phyloP scores from a whole-genome alignment of 2,113 vertebrate species.

The Ahaetulla prasina region DNA sequence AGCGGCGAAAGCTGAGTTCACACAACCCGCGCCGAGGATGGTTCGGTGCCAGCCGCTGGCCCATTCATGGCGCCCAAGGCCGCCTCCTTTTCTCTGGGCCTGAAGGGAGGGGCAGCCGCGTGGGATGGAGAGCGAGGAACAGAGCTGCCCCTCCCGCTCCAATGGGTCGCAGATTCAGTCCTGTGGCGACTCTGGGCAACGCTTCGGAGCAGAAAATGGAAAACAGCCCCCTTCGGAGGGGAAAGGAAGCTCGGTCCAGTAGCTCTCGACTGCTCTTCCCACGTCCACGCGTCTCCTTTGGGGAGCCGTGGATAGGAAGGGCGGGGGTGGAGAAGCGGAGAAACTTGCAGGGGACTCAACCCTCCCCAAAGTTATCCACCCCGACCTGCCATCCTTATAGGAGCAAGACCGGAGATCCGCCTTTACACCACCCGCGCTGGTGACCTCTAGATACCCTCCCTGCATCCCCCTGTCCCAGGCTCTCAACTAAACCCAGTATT shows the following conservation, averaged over 20 bases:
- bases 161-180: not conserved
- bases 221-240: not conserved
- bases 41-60: not conserved
- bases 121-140: not conserved
- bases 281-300: not conserved
- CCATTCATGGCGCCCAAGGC: too few species aligned
- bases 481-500: not conserved
- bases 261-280: not conserved
- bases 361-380: too few species aligned
- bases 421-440: not conserved
- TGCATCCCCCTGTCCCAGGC: not conserved
- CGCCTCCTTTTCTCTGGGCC: not conserved
- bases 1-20: constrained; percentile 5
- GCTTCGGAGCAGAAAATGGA: not conserved
- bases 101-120: not conserved
- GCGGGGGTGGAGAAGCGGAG: not conserved
- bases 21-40: not conserved
- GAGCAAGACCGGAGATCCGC: not conserved
- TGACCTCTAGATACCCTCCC: not conserved
- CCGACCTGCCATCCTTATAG: not conserved
- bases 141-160: not conserved
- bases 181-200: not conserved
- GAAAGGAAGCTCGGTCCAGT: not conserved
- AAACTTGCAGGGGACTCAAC: not conserved
- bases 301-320: not conserved